These are phyloP conservation scores for Nephila pilipes DNA, from an alignment of 1,140 invertebrate genomes.

Conservation along the genomic window DNA sequence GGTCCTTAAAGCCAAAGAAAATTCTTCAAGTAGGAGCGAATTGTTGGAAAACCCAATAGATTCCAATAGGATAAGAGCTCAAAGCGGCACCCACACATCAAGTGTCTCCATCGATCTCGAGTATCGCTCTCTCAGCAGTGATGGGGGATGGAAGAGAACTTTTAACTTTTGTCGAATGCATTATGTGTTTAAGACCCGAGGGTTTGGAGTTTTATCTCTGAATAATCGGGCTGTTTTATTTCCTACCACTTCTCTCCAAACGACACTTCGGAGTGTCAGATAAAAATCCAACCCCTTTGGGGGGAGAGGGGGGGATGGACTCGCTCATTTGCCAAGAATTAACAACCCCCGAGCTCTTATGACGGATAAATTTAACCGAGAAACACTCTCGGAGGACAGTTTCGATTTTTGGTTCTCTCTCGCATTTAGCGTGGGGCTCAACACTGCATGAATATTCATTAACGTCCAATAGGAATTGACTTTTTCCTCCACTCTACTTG, in stretches of 20 bases:
- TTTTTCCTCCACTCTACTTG: no score
- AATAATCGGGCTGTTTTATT: not conserved
- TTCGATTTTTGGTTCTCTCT: not conserved
- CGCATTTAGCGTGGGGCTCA: no score
- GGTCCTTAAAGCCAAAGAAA: not conserved
- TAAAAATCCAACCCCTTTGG: not conserved
- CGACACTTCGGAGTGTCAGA: slow-evolving; percentile 17
- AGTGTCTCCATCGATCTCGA: not conserved
- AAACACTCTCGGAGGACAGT: not conserved
- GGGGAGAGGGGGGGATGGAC: no score
- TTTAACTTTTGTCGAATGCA: not conserved
- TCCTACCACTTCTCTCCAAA: not conserved
- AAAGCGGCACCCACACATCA: not conserved
- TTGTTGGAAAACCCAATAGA: not conserved
- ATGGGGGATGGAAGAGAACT: not conserved
- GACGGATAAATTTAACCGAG: not conserved
- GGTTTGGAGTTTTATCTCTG: not conserved
- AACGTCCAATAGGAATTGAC: no score
- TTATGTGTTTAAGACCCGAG: slow-evolving; percentile 13
- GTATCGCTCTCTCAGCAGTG: not conserved
- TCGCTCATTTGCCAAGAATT: slow-evolving; percentile 22
- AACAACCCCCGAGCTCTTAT: not conserved
- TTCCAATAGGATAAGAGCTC: not conserved
- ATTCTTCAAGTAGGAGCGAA: not conserved
- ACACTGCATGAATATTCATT: no score